Evolutionary conservation across 92 coral and sea anemone genomes (phyloP), one percentile per base, ranked within the genome.

Genomic region (Zoanthus gigantus): DNA sequence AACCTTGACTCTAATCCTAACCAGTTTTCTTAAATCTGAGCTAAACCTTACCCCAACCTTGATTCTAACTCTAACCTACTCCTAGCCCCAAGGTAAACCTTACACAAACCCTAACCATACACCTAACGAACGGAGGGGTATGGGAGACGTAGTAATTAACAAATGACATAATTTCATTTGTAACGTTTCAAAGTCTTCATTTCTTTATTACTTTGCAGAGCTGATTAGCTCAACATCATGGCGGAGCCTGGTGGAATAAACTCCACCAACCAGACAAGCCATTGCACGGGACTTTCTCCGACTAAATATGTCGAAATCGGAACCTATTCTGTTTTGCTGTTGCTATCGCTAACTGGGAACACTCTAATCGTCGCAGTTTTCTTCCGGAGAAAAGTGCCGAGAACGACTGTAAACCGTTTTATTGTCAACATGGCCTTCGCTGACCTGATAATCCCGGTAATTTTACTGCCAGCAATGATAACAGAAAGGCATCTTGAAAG

Each of bases 341-440:
- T 46, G 13, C 17, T 81, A 9, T 67, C 85, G 18, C 37, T 81
- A 42, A 23, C 9, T 18, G 85, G 85, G 66, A 81, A 81, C 13
- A 45, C 57, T 6, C 75, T 81, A 9, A 34, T 81, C 44, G 63
- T 81, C 47, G 74, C 85, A 63, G 75, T 81, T 28, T 81, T 81
- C 75, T 81, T 9, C 76, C 12, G 61, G 10, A 81, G 67, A 13
- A 66, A 30, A 13, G 37, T 50, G 12, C 28, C 50, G 18, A 66
- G 75, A 63, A 66, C 85, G 28, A 47, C 85, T 16, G 85, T 81
- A 60, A 67, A 81, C 47, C 66, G 12, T 29, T 81, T 81, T 37
- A 81, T 81, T 63, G 74, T 63, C 17, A 81, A 65, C 28, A 81
- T 81, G 85, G 74, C 85, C 14, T 9, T 65, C 11, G 54, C 85